Evolutionary conservation across 53 echinoderm and acorn worm genomes (phyloP).

Genomic region (Holothuria leucospilota): DNA sequence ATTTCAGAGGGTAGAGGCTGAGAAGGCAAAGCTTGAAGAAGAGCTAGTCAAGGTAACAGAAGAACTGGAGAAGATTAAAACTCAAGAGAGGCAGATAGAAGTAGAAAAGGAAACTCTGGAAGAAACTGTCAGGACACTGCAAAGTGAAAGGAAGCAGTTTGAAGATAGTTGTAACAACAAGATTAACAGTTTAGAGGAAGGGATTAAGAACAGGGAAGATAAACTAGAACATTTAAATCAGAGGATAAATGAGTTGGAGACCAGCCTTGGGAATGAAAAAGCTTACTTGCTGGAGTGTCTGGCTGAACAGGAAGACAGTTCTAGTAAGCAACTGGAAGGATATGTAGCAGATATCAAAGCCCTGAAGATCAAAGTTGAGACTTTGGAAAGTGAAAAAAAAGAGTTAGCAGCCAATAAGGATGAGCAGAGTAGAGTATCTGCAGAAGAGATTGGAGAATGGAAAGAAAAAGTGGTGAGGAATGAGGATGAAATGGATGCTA

Average conservation of each 20-base stretch:
- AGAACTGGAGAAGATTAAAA: conserved; percentile 9
- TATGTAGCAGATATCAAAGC: conserved; percentile 20
- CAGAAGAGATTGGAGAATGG: conserved; percentile 2
- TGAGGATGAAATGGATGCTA: conserved; percentile 16
- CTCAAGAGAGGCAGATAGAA: background rate
- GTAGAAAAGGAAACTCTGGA: conserved; percentile 4
- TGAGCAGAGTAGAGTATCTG: background rate
- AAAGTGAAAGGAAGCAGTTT: conserved; percentile 28
- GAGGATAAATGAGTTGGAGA: conserved; percentile 39
- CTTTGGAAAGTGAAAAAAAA: conserved; percentile 12
- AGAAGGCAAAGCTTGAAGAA: conserved; percentile 43
- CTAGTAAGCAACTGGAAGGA: conserved; percentile 31
- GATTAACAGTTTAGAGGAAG: background rate
- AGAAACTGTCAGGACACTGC: conserved; percentile 3
- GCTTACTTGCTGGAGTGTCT: conserved; percentile 52
- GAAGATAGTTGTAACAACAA: conserved; percentile 20
- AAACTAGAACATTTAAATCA: conserved; percentile 27
- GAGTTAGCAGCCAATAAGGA: background rate
- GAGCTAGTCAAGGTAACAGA: conserved; percentile 29
- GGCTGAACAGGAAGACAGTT: conserved; percentile 61
- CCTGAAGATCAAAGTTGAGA: background rate
- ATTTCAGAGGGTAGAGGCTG: background rate
- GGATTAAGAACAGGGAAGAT: conserved; percentile 20
- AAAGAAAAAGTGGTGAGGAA: background rate
- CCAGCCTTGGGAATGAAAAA: conserved; percentile 49